Evolutionary conservation across 2,888 invertebrate genomes (phyloP).

Genomic region (Drosophila peninsularis): DNA sequence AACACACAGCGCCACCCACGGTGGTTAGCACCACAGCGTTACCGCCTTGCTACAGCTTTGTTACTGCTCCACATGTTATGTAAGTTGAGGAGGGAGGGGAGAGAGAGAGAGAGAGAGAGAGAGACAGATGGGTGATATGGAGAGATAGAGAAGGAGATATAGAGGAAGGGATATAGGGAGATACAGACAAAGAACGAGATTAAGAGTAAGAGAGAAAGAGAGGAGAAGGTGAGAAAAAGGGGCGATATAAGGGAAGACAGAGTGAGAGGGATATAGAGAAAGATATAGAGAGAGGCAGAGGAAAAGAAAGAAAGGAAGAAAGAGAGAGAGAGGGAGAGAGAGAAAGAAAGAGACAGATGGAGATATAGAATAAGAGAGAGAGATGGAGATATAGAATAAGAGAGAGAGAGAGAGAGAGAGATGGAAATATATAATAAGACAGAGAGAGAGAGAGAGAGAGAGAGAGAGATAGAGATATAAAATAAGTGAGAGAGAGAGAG

Average conservation of each 20-base stretch:
- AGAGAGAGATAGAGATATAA: not conserved
- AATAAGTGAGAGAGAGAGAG: not conserved
- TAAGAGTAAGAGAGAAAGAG: not conserved
- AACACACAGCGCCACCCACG: conserved; percentile 32
- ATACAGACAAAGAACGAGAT: no score
- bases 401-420: not conserved
- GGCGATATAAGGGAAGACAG: not conserved
- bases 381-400: not conserved
- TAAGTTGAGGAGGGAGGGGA: conserved; percentile 36
- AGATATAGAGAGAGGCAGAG: not conserved
- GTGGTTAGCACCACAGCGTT: conserved; percentile 49
- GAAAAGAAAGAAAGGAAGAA: no score
- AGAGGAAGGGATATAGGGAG: not conserved
- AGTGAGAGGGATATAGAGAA: not conserved
- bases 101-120: not conserved
- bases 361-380: not conserved
- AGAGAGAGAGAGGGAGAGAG: not conserved
- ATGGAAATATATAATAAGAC: not conserved
- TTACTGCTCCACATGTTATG: conserved; percentile 65
- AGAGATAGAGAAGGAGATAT: not conserved
- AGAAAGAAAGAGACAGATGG: fast-evolving
- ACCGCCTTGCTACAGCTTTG: conserved; percentile 64
- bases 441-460: not conserved
- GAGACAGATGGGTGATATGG: not conserved
- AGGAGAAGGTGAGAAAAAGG: not conserved